These are phyloP conservation scores for Dicentrarchus labrax DNA, from an alignment of 2,113 vertebrate species.

Conservation along the genomic window DNA sequence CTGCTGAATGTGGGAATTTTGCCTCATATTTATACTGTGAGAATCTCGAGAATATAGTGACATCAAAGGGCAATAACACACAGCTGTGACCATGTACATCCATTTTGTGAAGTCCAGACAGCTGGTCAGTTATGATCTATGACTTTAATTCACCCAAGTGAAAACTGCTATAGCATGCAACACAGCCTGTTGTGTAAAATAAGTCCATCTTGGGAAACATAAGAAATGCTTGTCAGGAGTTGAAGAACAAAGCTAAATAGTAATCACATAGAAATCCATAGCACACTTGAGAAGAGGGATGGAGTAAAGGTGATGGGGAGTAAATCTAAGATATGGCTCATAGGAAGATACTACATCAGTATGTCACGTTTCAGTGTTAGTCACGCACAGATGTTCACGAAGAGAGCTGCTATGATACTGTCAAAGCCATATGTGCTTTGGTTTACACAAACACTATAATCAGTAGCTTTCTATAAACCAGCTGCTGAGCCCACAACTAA, in stretches of 20 bases:
- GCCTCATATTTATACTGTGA: conserved; percentile 46
- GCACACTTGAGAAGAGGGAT: conserved; percentile 18
- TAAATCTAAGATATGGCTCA: conserved; percentile 62
- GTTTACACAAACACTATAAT: conserved; percentile 80
- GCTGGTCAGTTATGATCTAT: conserved; percentile 52
- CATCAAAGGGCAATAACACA: conserved; percentile 53
- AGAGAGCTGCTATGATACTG: conserved; percentile 64
- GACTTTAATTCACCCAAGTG: conserved; percentile 47
- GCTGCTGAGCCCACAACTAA: conserved; percentile 70
- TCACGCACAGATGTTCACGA: conserved; percentile 78
- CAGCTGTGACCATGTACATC: conserved; percentile 54
- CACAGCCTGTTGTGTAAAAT: conserved; percentile 53
- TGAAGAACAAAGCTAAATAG: conserved; percentile 60
- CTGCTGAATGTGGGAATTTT: conserved; percentile 12
- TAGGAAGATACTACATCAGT: conserved; percentile 62
- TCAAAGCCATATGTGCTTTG: conserved; percentile 67
- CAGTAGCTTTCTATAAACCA: conserved; percentile 76
- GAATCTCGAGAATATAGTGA: conserved; percentile 44
- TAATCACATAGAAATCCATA: conserved; percentile 29
- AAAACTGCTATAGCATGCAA: conserved; percentile 58
- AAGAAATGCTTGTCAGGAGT: conserved; percentile 51
- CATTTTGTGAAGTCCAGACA: conserved; percentile 41
- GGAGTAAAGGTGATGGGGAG: conserved; percentile 55
- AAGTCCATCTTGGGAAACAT: conserved; percentile 46
- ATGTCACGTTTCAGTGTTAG: conserved; percentile 68